Evolutionary conservation across 2,113 vertebrate species (phyloP), one percentile per base, ranked within the genome.

Genomic region (Trematomus loennbergii): DNA sequence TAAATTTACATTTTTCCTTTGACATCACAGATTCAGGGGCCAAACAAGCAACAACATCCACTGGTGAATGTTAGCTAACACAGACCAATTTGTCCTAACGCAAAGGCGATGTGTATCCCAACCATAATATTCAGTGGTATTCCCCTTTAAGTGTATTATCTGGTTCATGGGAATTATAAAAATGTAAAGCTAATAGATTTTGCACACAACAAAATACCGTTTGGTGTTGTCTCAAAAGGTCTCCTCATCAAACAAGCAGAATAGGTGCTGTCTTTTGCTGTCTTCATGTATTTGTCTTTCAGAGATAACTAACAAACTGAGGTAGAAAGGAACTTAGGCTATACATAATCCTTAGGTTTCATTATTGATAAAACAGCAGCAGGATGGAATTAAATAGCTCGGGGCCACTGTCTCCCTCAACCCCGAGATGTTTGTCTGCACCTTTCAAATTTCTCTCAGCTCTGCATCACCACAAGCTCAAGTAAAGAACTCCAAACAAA

Each of bases 321-420:
- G 97, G 97, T 98, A 98, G 96, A 96, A 96, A 96, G 94, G 72
- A 96, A 97, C 93, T 85, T 89, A 90, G 94, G 95, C 93, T 90
- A 93, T 92, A 94, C 90, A 91, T 95, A 93, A 94, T 93, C 93
- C 93, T 91, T 93, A 86, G 86, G 82, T 90, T 93, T 90, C 90
- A 92, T 92, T 92, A 93, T 86, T 88, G 89, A 93, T 93, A 91
- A 93, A 92, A 93, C 88, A 91, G 90, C 91, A 93, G 90, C 90
- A 84, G 86, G 84, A 92, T 74, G 84, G 78, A 81, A 87, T 82
- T 75, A 86, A 88, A 88, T 74, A 46, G 89, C 88, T 90, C 9
- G 46, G 83, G 84, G 89, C 90, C 12, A 43, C 53, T 82, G 78
- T 84, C 59, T 91, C 61, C 81, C 78, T 89, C 73, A 85, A 91